phyloP scores from a whole-genome alignment of 2,888 invertebrate species.

The Spisula solida region DNA sequence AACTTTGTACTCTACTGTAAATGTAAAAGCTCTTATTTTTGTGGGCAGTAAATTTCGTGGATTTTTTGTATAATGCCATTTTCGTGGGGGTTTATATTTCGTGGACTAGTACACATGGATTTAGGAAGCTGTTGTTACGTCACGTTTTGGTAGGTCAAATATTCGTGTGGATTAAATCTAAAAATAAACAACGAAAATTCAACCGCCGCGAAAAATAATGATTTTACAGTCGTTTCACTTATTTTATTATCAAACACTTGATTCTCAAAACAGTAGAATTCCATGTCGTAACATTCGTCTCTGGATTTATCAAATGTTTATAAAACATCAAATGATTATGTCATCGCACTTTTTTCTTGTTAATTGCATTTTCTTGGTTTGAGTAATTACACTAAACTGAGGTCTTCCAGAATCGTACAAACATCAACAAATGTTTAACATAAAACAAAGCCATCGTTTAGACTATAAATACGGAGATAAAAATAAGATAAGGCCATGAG shows the following conservation, averaged over 20 bases:
- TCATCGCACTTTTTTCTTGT: not conserved
- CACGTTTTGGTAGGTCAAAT: too few relatives aligned
- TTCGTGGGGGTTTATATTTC: too few relatives aligned
- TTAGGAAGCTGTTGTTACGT: too few relatives aligned
- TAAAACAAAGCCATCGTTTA: not conserved
- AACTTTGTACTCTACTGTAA: not conserved
- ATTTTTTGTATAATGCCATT: too few relatives aligned
- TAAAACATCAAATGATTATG: constrained; percentile 22
- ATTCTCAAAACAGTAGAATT: not conserved
- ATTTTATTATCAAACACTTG: constrained; percentile 25
- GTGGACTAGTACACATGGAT: too few relatives aligned
- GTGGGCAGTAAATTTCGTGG: not conserved
- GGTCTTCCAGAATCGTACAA: not conserved
- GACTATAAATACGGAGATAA: not conserved
- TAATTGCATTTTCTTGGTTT: constrained; percentile 8
- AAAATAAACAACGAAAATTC: too few relatives aligned
- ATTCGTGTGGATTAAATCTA: too few relatives aligned
- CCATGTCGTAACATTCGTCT: not conserved
- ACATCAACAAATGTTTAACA: constrained; percentile 13
- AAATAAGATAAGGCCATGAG: too few relatives aligned
- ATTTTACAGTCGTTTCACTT: not conserved
- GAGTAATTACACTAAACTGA: not conserved
- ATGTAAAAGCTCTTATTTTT: too few relatives aligned
- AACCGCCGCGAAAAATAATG: too few relatives aligned
- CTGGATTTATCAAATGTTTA: constrained; percentile 3